These are phyloP conservation scores for Andrena praecox DNA, from an alignment of 2,888 invertebrate genomes.

Conservation along the genomic window DNA sequence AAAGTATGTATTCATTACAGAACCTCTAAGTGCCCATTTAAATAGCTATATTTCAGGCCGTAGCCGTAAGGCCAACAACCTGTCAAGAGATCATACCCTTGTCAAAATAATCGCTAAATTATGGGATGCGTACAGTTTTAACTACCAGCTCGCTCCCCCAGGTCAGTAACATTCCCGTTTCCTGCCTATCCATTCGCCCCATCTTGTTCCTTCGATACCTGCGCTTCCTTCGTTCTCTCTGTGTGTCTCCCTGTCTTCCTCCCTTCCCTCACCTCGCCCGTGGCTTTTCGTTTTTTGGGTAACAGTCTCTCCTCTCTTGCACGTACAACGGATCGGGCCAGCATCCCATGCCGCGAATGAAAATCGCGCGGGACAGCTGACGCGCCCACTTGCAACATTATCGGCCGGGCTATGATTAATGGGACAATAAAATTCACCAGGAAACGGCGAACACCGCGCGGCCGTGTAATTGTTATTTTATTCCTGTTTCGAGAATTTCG, in stretches of 20 bases:
- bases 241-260: not conserved
- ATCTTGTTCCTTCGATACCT: slow-evolving; percentile 69
- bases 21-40: slow-evolving; percentile 78
- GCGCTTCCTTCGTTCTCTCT: slow-evolving; percentile 58
- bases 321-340: slow-evolving; percentile 47
- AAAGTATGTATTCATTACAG: slow-evolving; percentile 70
- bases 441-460: slow-evolving; percentile 37
- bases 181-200: slow-evolving; percentile 71
- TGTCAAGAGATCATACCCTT: slow-evolving; percentile 83
- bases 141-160: slow-evolving; percentile 71
- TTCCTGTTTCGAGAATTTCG: slow-evolving; percentile 50
- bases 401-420: slow-evolving; percentile 67
- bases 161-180: slow-evolving; percentile 74
- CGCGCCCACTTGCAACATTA: slow-evolving; percentile 66
- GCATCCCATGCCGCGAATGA: slow-evolving; percentile 54
- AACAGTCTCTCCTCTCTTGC: slow-evolving; percentile 3
- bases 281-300: slow-evolving; percentile 8
- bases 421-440: slow-evolving; percentile 65
- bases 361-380: slow-evolving; percentile 69
- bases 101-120: slow-evolving; percentile 84
- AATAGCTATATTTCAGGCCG: slow-evolving; percentile 80
- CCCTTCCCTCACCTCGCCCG: not conserved
- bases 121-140: slow-evolving; percentile 80
- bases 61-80: slow-evolving; percentile 80
- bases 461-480: slow-evolving; percentile 59